Percentiles rank a stretch among this genome's conserved stretches.
Evolutionary conservation across 2,797 vertebrate species (phyloP).

Genomic region (Halcyon chelicuti): DNA sequence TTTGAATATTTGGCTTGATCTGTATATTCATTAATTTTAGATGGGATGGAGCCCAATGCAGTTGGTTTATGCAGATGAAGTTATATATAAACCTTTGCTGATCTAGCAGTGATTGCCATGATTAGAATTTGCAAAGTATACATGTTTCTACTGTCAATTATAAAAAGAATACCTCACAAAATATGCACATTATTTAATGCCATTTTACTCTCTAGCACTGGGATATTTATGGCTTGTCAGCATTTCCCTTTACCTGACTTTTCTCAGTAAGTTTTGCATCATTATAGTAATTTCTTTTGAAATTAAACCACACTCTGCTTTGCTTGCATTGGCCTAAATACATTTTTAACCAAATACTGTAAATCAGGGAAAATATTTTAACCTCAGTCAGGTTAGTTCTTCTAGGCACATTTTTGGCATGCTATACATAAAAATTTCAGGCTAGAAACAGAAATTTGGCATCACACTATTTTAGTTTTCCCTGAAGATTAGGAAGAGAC

Average conservation of each 20-base stretch:
- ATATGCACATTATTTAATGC: constrained; percentile 38
- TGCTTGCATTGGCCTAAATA: constrained; percentile 16
- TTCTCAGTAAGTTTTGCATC: neutral
- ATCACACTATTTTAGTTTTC: neutral
- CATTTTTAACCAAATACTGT: constrained; percentile 31
- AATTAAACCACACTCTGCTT: constrained; percentile 13
- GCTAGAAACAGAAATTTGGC: neutral
- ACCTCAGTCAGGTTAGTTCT: neutral
- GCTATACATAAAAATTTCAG: neutral
- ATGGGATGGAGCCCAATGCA: neutral
- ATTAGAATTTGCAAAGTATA: constrained; percentile 38
- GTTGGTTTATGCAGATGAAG: constrained; percentile 32
- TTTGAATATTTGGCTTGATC: neutral
- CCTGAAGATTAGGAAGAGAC: neutral
- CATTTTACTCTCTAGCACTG: neutral
- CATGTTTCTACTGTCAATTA: constrained; percentile 13
- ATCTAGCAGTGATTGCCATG: constrained; percentile 11
- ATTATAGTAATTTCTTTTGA: neutral
- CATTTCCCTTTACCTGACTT: constrained; percentile 12
- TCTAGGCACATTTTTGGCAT: constrained; percentile 2
- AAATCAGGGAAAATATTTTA: constrained; percentile 37
- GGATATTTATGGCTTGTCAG: constrained; percentile 1
- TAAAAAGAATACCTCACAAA: constrained; percentile 12
- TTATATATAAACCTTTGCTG: constrained; percentile 47
- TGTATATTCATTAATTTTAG: constrained; percentile 1